These are phyloP conservation scores for Callipepla californica DNA, from an alignment of 2,113 vertebrate species.

Conservation along the genomic window DNA sequence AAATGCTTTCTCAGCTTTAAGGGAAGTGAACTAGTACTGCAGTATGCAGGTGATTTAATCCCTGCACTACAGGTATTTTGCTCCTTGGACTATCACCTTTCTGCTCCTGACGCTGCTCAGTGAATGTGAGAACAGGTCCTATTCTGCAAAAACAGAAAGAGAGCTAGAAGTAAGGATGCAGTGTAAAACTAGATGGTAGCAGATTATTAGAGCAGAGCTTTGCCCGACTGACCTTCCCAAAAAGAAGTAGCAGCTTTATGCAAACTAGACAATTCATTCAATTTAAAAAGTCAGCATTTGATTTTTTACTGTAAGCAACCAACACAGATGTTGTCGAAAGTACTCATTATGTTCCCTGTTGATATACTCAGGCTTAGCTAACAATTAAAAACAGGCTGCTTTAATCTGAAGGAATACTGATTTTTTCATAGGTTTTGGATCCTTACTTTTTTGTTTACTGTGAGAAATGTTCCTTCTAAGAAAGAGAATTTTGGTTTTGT, in stretches of 20 bases:
- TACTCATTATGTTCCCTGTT: not conserved
- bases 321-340: not conserved
- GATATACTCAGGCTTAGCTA: not conserved
- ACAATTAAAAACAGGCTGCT: not conserved
- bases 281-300: not conserved
- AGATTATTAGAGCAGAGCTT: fast-evolving
- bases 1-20: not conserved
- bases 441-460: not conserved
- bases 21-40: not conserved
- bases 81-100: not conserved
- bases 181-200: not conserved
- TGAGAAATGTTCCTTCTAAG: not conserved
- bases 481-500: not conserved
- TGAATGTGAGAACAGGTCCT: not conserved
- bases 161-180: not conserved
- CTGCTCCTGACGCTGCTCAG: not conserved
- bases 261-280: not conserved
- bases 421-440: not conserved
- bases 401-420: not conserved
- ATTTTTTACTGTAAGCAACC: not conserved
- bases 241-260: not conserved
- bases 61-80: not conserved
- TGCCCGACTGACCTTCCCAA: not conserved
- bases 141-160: not conserved
- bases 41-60: not conserved